A percentile compares a stretch with the other conserved stretches of the same genome.
These are phyloP conservation scores for Sminthopsis crassicaudata DNA, from an alignment of 2,113 vertebrate genomes.

Conservation along the genomic window DNA sequence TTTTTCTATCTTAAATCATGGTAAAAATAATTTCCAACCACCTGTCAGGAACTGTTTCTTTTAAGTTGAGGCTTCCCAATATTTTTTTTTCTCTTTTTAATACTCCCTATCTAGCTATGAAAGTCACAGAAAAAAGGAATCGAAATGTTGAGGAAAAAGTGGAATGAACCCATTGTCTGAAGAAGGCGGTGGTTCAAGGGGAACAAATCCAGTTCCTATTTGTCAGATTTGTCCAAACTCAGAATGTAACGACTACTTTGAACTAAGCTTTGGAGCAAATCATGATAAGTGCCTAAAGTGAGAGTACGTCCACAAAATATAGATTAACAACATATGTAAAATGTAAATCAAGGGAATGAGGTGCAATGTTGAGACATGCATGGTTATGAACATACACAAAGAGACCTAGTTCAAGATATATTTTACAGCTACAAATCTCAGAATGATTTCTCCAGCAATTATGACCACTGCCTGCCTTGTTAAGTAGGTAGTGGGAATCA, in stretches of 20 bases:
- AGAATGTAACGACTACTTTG: background rate
- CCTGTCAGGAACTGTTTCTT: background rate
- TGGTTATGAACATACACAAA: background rate
- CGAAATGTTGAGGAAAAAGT: background rate
- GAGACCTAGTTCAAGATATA: background rate
- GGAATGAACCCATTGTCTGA: background rate
- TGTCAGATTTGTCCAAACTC: conserved; percentile 4
- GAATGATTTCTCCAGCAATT: background rate
- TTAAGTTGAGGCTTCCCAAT: background rate
- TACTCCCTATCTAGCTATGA: background rate
- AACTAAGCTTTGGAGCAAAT: conserved; percentile 9
- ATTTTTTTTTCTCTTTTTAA: background rate
- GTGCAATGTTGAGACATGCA: background rate
- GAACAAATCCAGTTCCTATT: background rate
- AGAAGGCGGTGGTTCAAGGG: background rate
- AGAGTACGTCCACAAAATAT: background rate
- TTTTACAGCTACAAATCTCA: background rate
- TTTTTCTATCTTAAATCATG: background rate
- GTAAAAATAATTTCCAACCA: background rate
- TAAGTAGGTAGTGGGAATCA: background rate
- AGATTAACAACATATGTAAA: conserved; percentile 7
- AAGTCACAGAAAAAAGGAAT: background rate
- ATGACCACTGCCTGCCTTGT: background rate
- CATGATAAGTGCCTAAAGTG: background rate
- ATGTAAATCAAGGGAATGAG: background rate